phyloP scores from a whole-genome alignment of 2,888 invertebrate species.

The Mactromeris polynyma region DNA sequence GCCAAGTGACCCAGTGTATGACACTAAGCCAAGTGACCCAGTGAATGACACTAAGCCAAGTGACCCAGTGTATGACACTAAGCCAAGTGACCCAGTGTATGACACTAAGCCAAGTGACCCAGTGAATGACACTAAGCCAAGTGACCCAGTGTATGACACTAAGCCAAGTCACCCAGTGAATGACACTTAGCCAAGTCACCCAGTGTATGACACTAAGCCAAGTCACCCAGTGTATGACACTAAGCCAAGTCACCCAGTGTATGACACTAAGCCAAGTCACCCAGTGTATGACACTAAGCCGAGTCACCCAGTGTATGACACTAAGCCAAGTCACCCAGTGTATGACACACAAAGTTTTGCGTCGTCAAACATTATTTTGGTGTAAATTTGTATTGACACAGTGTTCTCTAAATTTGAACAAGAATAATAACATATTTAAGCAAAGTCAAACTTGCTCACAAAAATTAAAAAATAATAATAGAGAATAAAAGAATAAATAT shows the following conservation, averaged over 20 bases:
- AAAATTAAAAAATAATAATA: not conserved
- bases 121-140: not conserved
- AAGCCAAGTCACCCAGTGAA: too few species aligned
- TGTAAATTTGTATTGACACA: not conserved
- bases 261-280: not conserved
- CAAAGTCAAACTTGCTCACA: constrained; percentile 15
- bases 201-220: not conserved
- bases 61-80: not conserved
- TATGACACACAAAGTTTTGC: not conserved
- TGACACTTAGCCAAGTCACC: not conserved
- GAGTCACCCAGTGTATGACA: not conserved
- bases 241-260: not conserved
- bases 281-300: not conserved
- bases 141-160: not conserved
- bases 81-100: too few species aligned
- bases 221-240: not conserved
- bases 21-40: too few species aligned
- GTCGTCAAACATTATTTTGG: not conserved
- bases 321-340: not conserved
- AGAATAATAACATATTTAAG: not conserved
- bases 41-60: too few species aligned
- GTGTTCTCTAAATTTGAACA: not conserved
- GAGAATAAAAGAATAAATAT: constrained; percentile 22
- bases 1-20: too few species aligned
- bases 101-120: not conserved